These are phyloP conservation scores for Phymastichus coffea DNA, from an alignment of 1,140 invertebrate species.

Conservation along the genomic window DNA sequence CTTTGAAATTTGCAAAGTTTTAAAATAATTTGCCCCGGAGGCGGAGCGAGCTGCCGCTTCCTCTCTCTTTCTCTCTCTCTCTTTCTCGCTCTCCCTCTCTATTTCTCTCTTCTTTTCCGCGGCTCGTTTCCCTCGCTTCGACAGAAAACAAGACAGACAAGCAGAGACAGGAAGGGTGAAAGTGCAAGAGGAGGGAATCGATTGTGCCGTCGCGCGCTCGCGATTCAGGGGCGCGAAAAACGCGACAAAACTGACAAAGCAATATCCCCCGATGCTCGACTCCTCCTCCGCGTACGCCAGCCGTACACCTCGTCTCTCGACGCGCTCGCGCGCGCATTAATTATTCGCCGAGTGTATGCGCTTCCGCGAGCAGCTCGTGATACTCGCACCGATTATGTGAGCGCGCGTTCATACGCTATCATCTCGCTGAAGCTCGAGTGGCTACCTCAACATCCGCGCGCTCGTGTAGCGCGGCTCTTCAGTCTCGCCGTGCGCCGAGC, in stretches of 20 bases:
- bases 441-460: background rate
- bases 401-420: slow-evolving; percentile 1
- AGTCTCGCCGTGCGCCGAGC: slow-evolving; percentile 3
- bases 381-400: slow-evolving; percentile 6
- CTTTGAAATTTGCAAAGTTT: slow-evolving; percentile 6
- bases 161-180: background rate
- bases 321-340: slow-evolving; percentile 4
- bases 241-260: too few relatives aligned
- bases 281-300: too few relatives aligned
- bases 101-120: background rate
- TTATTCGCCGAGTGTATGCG: slow-evolving; percentile 3
- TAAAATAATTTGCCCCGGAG: background rate
- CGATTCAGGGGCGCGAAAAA: slow-evolving; percentile 13
- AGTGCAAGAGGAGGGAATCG: background rate
- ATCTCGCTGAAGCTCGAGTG: background rate
- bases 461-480: too few relatives aligned
- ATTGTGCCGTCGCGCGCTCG: background rate
- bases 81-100: background rate
- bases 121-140: background rate
- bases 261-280: too few relatives aligned
- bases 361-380: background rate
- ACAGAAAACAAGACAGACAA: too few relatives aligned
- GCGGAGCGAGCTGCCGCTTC: background rate
- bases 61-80: background rate
- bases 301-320: too few relatives aligned